Base-by-base conservation (phyloP, 1,140 invertebrate genomes). In the Eupeodes corollae region DNA sequence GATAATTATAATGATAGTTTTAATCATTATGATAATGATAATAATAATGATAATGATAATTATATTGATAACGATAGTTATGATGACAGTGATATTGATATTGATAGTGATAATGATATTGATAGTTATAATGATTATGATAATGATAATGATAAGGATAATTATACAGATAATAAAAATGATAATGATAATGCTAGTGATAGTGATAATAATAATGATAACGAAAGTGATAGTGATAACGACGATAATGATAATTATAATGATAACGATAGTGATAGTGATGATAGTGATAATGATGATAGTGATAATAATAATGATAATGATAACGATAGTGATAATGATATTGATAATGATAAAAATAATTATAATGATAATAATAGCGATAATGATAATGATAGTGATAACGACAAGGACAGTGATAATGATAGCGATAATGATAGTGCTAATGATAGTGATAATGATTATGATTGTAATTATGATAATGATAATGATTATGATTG, bases 361-460 rank as follows among this genome's bases (percentile, higher is more conserved):
- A n/a, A n/a, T 42, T 6, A 26, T 42, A 42, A 42, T 42, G 8
- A 26, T 19, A 26, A 42, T 26, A 18, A 42, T 42, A 42, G 18
- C 26, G n/a, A 42, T 42, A 26, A 42, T 42, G n/a, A 42, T 42
- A 42, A 42, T n/a, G n/a, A n/a, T n/a, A n/a, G n/a, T n/a, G n/a
- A n/a, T n/a, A n/a, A n/a, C n/a, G n/a, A n/a, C n/a, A 19, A 18
- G 26, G 18, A 9, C 18, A 19, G n/a, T 42, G 16, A 42, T 42
- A n/a, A 42, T 42, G 16, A 42, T 26, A 42, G 26, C 26, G 8
- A 42, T 42, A 26, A n/a, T n/a, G n/a, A n/a, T n/a, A n/a, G 13
- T 38, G 13, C n/a, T 38, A 38, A 38, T n/a, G n/a, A n/a, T n/a
- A n/a, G n/a, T n/a, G n/a, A n/a, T n/a, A n/a, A n/a, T n/a, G n/a